Evolutionary conservation across 2,797 vertebrate genomes (phyloP), one percentile per base, ranked within the genome.

Genomic region (Discoglossus pictus): DNA sequence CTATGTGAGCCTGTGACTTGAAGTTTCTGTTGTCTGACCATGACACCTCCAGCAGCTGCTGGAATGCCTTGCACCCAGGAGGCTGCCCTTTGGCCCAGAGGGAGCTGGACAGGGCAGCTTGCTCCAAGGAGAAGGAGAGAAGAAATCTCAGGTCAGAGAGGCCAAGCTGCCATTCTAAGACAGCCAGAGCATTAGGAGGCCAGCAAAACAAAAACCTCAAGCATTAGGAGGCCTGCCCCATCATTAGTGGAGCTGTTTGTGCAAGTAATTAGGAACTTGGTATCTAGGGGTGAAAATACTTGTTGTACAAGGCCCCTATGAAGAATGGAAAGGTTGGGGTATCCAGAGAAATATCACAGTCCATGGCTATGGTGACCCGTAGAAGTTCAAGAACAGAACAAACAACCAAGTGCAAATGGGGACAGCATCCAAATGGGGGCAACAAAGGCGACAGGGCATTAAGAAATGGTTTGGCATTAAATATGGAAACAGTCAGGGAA

Each of bases 351-450:
- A 90, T 92, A 93, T 90, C 82, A 76, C 84, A 83, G 82, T 79
- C 65, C 75, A 79, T 78, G 86, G 82, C 83, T 84, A 84, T 84
- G 24, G 86, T 89, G 88, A 92, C 89, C 77, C 91, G 80, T 85
- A 92, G 96, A 97, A 98, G 96, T 98, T 99, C 96, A 98, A 98
- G 93, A 97, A 93, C 94, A 95, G 92, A 93, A 86, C 90, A 98
- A 99, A 98, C 89, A n/a, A 96, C 88, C 89, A 83, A 89, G 93
- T 92, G 91, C 91, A 92, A 89, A 92, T 86, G 86, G 90, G 86
- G 88, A 83, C 84, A 78, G 85, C 86, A 84, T 79, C 90, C 84
- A 86, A 79, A 86, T 52, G 63, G 63, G 79, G 64, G 76, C 61
- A 78, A 87, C 84, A 87, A 87, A 87, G 76, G 77, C 8, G 43